These are phyloP conservation scores for Halichondria panicea DNA, from an alignment of 37 sponge, comb jelly and placozoan genomes.

Conservation along the genomic window DNA sequence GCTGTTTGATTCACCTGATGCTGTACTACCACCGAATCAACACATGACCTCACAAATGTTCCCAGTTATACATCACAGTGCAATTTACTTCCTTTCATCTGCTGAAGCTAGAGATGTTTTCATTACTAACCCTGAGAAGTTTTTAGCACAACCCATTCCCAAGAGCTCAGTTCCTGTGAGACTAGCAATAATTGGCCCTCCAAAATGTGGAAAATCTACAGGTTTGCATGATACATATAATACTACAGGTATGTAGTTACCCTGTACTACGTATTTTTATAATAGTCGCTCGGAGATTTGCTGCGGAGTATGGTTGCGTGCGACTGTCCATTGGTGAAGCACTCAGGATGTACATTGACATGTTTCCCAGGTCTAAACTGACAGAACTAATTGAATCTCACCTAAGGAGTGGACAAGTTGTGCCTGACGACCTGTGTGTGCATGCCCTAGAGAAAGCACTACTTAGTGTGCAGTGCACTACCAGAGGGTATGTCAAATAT, in stretches of 20 bases:
- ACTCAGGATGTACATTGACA: conserved; percentile 62
- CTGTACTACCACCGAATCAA: conserved; percentile 24
- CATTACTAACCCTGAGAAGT: conserved; percentile 74
- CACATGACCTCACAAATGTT: conserved; percentile 10
- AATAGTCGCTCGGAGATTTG: conserved; percentile 80
- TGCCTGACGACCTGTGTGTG: conserved; percentile 90
- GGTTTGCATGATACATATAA: conserved; percentile 29
- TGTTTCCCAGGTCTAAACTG: conserved; percentile 74
- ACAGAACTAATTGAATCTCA: conserved; percentile 66
- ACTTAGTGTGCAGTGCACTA: conserved; percentile 79
- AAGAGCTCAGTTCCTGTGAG: conserved; percentile 66
- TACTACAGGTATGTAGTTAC: neutral
- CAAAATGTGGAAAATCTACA: conserved; percentile 93
- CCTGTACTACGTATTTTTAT: neutral
- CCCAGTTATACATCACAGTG: conserved; percentile 78
- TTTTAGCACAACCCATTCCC: conserved; percentile 61
- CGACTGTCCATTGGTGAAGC: conserved; percentile 86
- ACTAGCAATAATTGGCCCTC: conserved; percentile 88
- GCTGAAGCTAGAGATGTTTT: conserved; percentile 56
- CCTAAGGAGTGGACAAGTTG: conserved; percentile 69
- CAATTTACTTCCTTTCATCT: conserved; percentile 71
- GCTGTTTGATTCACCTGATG: conserved; percentile 11
- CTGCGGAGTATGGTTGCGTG: conserved; percentile 75
- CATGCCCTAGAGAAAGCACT: conserved; percentile 80
- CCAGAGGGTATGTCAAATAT: conserved; percentile 79